Evolutionary conservation across 2,113 vertebrate species (phyloP), one percentile per base, ranked within the genome.

Genomic region (Scomber colias): DNA sequence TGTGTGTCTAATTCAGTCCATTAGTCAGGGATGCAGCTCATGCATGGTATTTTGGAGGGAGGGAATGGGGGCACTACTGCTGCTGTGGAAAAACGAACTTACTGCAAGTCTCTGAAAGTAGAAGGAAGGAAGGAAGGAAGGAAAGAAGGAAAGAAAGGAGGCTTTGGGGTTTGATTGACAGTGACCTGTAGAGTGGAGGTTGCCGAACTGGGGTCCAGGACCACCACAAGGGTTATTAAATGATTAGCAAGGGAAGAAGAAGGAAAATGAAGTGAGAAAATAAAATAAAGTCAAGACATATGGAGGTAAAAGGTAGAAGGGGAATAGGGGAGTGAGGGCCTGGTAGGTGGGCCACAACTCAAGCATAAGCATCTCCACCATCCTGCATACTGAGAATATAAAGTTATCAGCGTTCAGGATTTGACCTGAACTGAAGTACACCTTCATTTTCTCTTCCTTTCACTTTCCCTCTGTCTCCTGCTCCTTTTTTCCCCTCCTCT

Each of bases 361-460:
- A 72, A 35, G 64, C 21, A 45, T 17, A 71, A 67, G 46, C 46
- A 48, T 68, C 50, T 75, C 49, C 51, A 57, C 17, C 53, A 1
- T 75, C 60, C 65, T 60, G 30, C 77, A 49, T 55, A 21, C 63
- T 57, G 67, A 83, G 70, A 79, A 77, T 54, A 81, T 90, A 55
- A 76, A 86, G 63, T 78, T 55, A 57, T 87, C 76, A 74, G 60
- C 19, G 10, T 65, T 75, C 60, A 61, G 44, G 81, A 75, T 72
- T 64, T 60, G 74, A 79, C 71, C 74, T 79, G 71, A 86, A 75
- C 71, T 74, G 62, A 86, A 86, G 80, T 75, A 66, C 5, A 1
- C 55, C 71, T 85, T 79, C 13, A 2, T 75, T 85, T 85, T 71
- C 84, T 72, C 68, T 67, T 44, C 45, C 14, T 17, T 56, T 13